These are phyloP conservation scores for Entosphenus tridentatus DNA, from an alignment of 2,113 vertebrate species.

Conservation along the genomic window DNA sequence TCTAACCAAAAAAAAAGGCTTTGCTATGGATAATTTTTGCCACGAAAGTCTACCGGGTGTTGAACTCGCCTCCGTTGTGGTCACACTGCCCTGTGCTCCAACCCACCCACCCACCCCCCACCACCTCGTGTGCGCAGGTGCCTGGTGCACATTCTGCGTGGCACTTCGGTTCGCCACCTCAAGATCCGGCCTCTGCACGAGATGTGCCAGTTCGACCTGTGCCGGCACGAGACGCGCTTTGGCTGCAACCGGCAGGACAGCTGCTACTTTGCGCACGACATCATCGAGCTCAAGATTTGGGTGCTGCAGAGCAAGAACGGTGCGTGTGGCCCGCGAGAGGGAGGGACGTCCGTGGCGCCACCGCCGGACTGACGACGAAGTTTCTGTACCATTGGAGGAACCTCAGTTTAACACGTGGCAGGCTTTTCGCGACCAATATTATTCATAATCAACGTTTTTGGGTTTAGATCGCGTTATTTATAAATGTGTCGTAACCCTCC, in stretches of 20 bases:
- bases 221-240: constrained; percentile 40
- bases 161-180: constrained; percentile 40
- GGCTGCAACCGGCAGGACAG: constrained; percentile 45
- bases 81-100: background rate
- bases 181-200: constrained; percentile 58
- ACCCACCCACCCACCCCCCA: rapidly evolving
- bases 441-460: too few relatives aligned
- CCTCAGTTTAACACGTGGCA: too few relatives aligned
- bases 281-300: constrained; percentile 77
- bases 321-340: constrained; percentile 10
- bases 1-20: too few relatives aligned
- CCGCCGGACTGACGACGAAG: too few relatives aligned
- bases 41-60: too few relatives aligned
- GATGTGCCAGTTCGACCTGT: constrained; percentile 47
- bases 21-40: too few relatives aligned
- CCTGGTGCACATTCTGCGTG: constrained; percentile 53
- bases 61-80: too few relatives aligned
- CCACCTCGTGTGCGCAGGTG: constrained; percentile 28
- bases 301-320: constrained; percentile 56
- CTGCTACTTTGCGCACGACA: constrained; percentile 59
- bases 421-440: too few relatives aligned
- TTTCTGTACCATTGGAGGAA: too few relatives aligned
- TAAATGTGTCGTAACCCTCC: too few relatives aligned
- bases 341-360: background rate
- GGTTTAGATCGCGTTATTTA: too few relatives aligned